A percentile compares a stretch with the other conserved stretches of the same genome.
These are phyloP conservation scores for Rhopalosiphum nymphaeae DNA, from an alignment of 2,888 invertebrate species.

Conservation along the genomic window DNA sequence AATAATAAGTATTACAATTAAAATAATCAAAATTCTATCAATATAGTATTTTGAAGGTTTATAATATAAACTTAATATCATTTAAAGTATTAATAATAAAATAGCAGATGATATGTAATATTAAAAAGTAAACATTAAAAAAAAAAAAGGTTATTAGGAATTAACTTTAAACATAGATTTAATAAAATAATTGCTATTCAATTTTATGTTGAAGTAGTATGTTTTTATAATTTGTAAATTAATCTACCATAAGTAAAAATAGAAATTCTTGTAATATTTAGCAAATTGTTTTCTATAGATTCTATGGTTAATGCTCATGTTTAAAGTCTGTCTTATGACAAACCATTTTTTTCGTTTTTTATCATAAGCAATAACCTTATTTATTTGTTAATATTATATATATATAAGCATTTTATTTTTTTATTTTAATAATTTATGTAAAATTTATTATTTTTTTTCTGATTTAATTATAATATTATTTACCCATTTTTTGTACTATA, in stretches of 20 bases:
- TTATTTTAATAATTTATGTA: conserved; percentile 1
- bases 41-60: neutral
- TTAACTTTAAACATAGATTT: conserved; percentile 18
- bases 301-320: neutral
- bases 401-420: conserved; percentile 36
- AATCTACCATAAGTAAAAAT: neutral
- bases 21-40: conserved; percentile 28
- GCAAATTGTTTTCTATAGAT: neutral
- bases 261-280: conserved; percentile 12
- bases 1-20: conserved; percentile 14
- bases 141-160: neutral
- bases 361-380: conserved; percentile 36
- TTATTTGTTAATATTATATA: conserved; percentile 32
- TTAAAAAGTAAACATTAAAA: neutral
- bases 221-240: neutral
- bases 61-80: neutral
- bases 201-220: neutral
- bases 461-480: conserved; percentile 33
- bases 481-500: neutral
- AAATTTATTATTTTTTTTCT: conserved; percentile 23
- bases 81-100: neutral
- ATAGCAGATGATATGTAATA: neutral
- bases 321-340: conserved; percentile 18
- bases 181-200: neutral
- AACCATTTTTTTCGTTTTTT: neutral